phyloP scores from a whole-genome alignment of 2,797 vertebrate species.

The Myotis findleyi region DNA sequence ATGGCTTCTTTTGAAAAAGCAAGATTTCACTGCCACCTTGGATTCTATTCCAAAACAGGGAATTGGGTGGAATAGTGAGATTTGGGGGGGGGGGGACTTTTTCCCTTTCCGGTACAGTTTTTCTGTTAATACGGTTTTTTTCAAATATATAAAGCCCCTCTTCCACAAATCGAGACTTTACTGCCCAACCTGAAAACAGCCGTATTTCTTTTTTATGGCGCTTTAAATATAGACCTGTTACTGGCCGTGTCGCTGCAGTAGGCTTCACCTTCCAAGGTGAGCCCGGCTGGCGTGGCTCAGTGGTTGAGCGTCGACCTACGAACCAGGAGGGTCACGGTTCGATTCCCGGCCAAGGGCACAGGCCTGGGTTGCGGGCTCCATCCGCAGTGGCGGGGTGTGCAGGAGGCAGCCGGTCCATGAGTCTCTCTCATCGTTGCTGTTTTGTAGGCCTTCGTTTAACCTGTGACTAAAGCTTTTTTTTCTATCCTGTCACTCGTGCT shows the following conservation, averaged over 20 bases:
- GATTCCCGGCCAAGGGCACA: too few relatives aligned
- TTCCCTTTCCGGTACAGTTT: conserved; percentile 33
- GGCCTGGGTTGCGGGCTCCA: too few relatives aligned
- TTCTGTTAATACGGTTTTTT: conserved; percentile 49
- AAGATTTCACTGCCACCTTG: not conserved
- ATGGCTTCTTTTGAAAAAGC: conserved; percentile 9
- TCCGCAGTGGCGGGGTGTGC: too few relatives aligned
- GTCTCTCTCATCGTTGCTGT: not conserved
- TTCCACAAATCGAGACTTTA: not conserved
- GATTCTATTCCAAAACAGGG: not conserved
- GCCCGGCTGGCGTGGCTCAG: too few relatives aligned
- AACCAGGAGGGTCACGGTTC: too few relatives aligned
- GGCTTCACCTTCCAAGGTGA: too few relatives aligned
- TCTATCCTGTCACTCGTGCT: not conserved
- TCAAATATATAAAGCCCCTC: not conserved
- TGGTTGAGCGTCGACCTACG: too few relatives aligned
- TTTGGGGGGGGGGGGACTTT: conserved; percentile 59
- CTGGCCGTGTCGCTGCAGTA: not conserved
- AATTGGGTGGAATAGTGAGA: conserved; percentile 49
- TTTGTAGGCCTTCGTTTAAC: not conserved
- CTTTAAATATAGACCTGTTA: not conserved
- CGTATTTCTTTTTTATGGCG: not conserved
- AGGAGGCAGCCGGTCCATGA: too few relatives aligned
- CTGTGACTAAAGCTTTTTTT: not conserved
- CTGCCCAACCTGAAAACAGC: not conserved